These are phyloP conservation scores for Andrena chrysosceles DNA, from an alignment of 2,888 invertebrate species.

Conservation along the genomic window DNA sequence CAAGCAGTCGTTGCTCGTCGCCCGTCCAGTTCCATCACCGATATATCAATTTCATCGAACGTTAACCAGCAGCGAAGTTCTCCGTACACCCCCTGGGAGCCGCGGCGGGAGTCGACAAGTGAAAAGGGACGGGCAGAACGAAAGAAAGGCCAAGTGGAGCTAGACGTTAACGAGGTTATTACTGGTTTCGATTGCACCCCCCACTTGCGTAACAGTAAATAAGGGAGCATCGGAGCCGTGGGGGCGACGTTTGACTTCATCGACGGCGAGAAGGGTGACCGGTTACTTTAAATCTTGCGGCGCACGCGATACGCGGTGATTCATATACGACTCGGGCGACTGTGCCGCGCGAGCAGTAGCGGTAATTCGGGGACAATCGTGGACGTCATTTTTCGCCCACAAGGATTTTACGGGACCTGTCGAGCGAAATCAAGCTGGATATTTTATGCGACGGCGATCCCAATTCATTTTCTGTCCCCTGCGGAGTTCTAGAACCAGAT, in stretches of 20 bases:
- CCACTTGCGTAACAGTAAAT: slow-evolving; percentile 55
- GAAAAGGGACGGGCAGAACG: slow-evolving; percentile 66
- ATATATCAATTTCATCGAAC: slow-evolving; percentile 77
- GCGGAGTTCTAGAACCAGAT: background rate
- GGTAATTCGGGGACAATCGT: slow-evolving; percentile 11
- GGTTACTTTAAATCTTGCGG: slow-evolving; percentile 27
- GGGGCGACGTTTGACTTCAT: background rate
- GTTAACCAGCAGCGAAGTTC: slow-evolving; percentile 51
- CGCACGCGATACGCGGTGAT: background rate
- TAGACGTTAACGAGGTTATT: slow-evolving; percentile 65
- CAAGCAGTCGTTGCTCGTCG: slow-evolving; percentile 41
- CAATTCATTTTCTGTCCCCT: slow-evolving; percentile 25
- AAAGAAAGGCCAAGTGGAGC: slow-evolving; percentile 44
- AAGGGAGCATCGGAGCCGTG: slow-evolving; percentile 33
- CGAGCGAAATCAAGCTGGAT: background rate
- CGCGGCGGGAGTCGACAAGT: slow-evolving; percentile 63
- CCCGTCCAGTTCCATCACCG: slow-evolving; percentile 50
- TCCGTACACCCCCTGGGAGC: slow-evolving; percentile 33
- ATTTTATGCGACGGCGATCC: background rate
- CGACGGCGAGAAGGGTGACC: background rate
- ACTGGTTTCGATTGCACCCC: slow-evolving; percentile 58
- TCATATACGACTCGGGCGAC: background rate
- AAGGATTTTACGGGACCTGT: background rate
- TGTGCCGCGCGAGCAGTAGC: background rate
- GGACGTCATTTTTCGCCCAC: background rate